These are phyloP conservation scores for Chrysomallon squamiferum DNA, from an alignment of 1,140 invertebrate genomes.

Conservation along the genomic window DNA sequence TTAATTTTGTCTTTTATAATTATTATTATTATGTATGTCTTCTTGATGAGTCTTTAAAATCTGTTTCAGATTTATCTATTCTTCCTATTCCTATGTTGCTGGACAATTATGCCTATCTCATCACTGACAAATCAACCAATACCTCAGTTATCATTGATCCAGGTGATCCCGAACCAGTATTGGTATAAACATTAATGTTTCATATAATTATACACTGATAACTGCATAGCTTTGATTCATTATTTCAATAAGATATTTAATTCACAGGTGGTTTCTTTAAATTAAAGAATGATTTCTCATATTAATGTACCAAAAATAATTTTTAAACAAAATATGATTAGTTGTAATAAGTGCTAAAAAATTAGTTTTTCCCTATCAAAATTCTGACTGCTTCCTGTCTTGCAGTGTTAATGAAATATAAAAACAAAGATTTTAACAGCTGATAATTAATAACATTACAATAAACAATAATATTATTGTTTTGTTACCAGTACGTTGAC, in stretches of 20 bases:
- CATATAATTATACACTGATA: neutral
- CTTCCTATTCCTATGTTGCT: slow-evolving; percentile 46
- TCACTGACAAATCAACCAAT: slow-evolving; percentile 35
- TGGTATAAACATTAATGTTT: slow-evolving; percentile 10
- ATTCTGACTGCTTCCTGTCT: no score
- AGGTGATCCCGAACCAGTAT: slow-evolving; percentile 46
- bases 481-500: no score
- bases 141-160: slow-evolving; percentile 50
- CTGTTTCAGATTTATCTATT: slow-evolving; percentile 42
- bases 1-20: neutral
- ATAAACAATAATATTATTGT: no score
- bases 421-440: no score
- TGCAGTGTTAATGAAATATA: no score
- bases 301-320: neutral
- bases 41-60: neutral
- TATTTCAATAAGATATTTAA: neutral
- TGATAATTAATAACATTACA: no score
- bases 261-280: neutral
- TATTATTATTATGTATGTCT: neutral
- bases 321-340: no score
- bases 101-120: slow-evolving; percentile 54
- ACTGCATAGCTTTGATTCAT: no score
- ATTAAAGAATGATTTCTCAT: neutral
- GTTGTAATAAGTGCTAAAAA: no score
- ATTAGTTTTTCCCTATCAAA: no score